Evolutionary conservation across 2,888 invertebrate genomes (phyloP).

Genomic region (Eilema caniola): DNA sequence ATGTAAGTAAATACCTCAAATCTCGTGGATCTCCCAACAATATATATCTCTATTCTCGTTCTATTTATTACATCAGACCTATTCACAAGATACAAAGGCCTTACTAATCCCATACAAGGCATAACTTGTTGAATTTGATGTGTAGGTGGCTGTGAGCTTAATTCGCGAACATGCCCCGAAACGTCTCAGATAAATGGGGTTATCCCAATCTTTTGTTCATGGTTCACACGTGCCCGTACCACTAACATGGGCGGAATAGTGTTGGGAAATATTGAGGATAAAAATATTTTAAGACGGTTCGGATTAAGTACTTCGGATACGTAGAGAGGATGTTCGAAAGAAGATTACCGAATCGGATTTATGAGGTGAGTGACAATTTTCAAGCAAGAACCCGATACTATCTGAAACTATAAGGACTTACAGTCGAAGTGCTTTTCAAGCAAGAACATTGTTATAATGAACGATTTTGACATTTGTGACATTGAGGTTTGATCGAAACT

Average conservation of each 20-base stretch:
- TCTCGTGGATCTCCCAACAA: background rate
- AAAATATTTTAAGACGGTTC: too few relatives aligned
- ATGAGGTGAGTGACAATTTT: too few relatives aligned
- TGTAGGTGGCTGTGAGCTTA: constrained; percentile 40
- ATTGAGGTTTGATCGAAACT: too few relatives aligned
- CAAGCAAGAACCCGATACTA: too few relatives aligned
- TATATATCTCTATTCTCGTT: background rate
- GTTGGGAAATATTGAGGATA: constrained; percentile 16
- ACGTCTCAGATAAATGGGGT: constrained; percentile 46
- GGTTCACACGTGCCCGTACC: constrained; percentile 49
- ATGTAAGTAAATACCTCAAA: background rate
- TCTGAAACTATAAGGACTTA: too few relatives aligned
- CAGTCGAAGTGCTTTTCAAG: too few relatives aligned
- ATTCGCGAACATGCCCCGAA: constrained; percentile 41
- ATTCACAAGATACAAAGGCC: constrained; percentile 11
- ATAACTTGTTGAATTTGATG: constrained; percentile 48
- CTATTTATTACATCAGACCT: constrained; percentile 5
- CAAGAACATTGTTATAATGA: too few relatives aligned
- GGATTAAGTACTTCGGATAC: too few relatives aligned
- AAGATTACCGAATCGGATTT: too few relatives aligned
- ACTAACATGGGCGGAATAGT: constrained; percentile 42
- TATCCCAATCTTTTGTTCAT: constrained; percentile 55
- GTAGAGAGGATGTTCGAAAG: too few relatives aligned
- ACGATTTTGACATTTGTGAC: too few relatives aligned
- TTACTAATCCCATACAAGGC: constrained; percentile 14